These are phyloP conservation scores for Caenorhabditis doughertyi DNA, from an alignment of 2,888 invertebrate species.

Conservation along the genomic window DNA sequence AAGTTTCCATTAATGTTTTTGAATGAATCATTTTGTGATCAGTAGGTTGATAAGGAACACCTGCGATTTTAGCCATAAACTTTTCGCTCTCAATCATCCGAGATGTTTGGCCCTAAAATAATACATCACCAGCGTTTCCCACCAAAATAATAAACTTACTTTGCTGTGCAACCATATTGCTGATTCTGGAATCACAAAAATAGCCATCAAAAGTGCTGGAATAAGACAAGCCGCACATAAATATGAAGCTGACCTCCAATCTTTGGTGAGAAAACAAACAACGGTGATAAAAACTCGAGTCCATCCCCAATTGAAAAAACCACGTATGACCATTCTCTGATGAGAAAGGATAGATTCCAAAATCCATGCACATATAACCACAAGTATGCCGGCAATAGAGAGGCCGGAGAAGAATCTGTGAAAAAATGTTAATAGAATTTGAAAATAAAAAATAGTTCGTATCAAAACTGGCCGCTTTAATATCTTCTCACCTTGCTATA, in stretches of 20 bases:
- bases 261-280: slow-evolving; percentile 70
- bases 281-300: slow-evolving; percentile 73
- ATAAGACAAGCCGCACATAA: slow-evolving; percentile 67
- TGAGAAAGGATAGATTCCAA: slow-evolving; percentile 79
- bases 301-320: slow-evolving; percentile 79
- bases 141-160: slow-evolving; percentile 66
- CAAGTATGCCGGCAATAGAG: slow-evolving; percentile 74
- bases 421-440: background rate
- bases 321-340: slow-evolving; percentile 79
- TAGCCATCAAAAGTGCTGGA: slow-evolving; percentile 76
- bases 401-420: slow-evolving; percentile 73
- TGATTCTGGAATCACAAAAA: slow-evolving; percentile 80
- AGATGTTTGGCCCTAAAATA: too few species aligned
- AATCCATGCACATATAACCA: slow-evolving; percentile 77
- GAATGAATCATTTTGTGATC: slow-evolving; percentile 62
- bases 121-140: too few species aligned
- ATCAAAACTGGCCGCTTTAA: background rate
- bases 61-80: slow-evolving; percentile 75
- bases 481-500: slow-evolving; percentile 16
- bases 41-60: slow-evolving; percentile 70
- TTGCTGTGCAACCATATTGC: slow-evolving; percentile 80
- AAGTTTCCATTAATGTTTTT: slow-evolving; percentile 67
- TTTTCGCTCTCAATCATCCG: slow-evolving; percentile 74
- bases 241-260: slow-evolving; percentile 76
- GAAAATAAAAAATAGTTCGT: background rate